Percentiles rank a stretch among this genome's conserved stretches.
phyloP scores from a whole-genome alignment of 2,797 vertebrate species.

The Crax fasciolata region DNA sequence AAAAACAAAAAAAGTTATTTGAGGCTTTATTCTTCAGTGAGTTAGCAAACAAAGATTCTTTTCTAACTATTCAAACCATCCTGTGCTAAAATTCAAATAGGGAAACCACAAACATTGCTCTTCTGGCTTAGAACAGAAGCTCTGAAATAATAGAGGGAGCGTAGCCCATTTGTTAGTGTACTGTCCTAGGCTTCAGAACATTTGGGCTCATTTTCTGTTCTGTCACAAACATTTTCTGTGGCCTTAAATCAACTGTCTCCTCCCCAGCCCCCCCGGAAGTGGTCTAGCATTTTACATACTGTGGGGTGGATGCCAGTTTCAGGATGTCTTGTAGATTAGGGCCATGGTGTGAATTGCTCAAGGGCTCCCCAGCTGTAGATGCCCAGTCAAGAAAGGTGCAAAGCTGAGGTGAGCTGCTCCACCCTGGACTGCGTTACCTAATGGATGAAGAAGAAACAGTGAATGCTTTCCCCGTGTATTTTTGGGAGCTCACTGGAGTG shows the following conservation, averaged over 20 bases:
- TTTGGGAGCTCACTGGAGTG: neutral
- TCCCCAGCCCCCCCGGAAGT: neutral
- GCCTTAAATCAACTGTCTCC: neutral
- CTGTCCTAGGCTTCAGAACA: neutral
- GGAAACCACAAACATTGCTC: neutral
- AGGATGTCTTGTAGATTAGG: neutral
- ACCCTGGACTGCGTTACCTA: fast-evolving
- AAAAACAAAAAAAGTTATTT: neutral
- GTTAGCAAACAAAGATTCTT: neutral
- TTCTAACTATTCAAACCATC: neutral
- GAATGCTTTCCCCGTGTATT: neutral
- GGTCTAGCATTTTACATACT: fast-evolving
- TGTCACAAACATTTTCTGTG: neutral
- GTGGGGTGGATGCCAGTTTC: neutral
- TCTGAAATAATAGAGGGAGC: constrained; percentile 6
- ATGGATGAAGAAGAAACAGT: neutral
- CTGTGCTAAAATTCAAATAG: neutral
- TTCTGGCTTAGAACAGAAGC: neutral
- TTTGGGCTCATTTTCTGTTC: neutral
- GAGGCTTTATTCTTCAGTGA: neutral
- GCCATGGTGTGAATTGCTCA: neutral
- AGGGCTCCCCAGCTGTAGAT: neutral
- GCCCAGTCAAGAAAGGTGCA: neutral
- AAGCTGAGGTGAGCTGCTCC: neutral
- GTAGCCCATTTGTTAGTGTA: neutral